Evolutionary conservation across 1,140 invertebrate species (phyloP), one percentile per base, ranked within the genome.

Genomic region (Caerostris extrusa): DNA sequence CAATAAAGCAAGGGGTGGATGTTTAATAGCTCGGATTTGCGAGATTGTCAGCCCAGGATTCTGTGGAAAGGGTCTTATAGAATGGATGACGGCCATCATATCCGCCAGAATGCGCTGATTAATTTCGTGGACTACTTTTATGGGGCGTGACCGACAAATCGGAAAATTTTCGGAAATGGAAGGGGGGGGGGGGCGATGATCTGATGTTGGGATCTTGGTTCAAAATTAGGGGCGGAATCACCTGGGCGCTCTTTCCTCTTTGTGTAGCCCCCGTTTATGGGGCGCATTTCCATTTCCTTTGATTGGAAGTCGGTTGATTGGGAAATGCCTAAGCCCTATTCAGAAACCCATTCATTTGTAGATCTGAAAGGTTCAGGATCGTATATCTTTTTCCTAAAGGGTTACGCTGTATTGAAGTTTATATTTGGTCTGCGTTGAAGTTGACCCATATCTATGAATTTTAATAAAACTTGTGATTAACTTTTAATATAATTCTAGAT

Each of bases 81-180:
- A 90, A 90, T 90, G 71, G 89, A 90, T 90, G 89, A 19, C 89
- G 19, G 89, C 89, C 77, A 90, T 90, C 89, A 90, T 90, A 90
- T 60, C 89, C 69, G 64, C 57, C 64, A 89, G 87, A 53, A 77
- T 17, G 19, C 56, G 55, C n/a, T 56, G 69, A 60, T 90, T 81
- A 90, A 81, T 90, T 61, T 89, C 89, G 14, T 5, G 69, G 89
- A 57, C 17, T 14, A n/a, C 55, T 56, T 83, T 83, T 58, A 57
- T 83, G 82, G 82, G 53, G 53, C 50, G 82, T 83, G 82, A 34
- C 69, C n/a, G 69, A 77, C 34, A 50, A 50, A 77, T 77, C 69
- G 3, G 3, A 50, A 77, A 34, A 50, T 12, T 10, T 10, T 2
- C 19, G 3, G 69, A 77, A 8, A 8, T 10, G 7, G 60, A 14